Conservation (phyloP, 2,113 vertebrate species). For the Eptatretus burgeri region DNA sequence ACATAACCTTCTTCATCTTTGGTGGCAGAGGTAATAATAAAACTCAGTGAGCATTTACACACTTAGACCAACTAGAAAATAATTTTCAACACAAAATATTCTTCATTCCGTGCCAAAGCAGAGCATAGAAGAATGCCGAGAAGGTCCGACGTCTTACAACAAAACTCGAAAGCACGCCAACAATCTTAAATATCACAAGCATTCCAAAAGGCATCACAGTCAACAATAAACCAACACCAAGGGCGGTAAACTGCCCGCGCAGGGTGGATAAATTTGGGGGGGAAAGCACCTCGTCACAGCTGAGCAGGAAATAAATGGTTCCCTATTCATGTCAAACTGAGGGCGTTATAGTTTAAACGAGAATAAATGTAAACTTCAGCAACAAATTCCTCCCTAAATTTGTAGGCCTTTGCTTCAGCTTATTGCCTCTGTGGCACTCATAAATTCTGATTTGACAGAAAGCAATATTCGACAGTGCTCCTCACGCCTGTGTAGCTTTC, state of each 20-base stretch:
- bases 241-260: background rate
- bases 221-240: no score
- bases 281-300: slow-evolving; percentile 6
- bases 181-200: no score
- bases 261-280: background rate
- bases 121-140: no score
- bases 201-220: no score
- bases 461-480: slow-evolving; percentile 5
- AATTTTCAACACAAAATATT: no score
- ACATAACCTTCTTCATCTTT: no score
- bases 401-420: slow-evolving; percentile 4
- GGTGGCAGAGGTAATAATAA: no score
- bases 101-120: no score
- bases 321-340: slow-evolving; percentile 6
- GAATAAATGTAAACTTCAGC: slow-evolving; percentile 7
- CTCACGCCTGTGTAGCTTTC: background rate
- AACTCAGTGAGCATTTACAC: no score
- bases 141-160: no score
- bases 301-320: slow-evolving; percentile 7
- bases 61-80: no score
- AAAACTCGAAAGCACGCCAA: no score
- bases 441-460: slow-evolving; percentile 7
- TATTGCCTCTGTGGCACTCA: slow-evolving; percentile 4
- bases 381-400: slow-evolving; percentile 4
- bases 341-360: slow-evolving; percentile 6